Base-by-base conservation (phyloP, 2,113 vertebrate genomes). In the Physeter macrocephalus region DNA sequence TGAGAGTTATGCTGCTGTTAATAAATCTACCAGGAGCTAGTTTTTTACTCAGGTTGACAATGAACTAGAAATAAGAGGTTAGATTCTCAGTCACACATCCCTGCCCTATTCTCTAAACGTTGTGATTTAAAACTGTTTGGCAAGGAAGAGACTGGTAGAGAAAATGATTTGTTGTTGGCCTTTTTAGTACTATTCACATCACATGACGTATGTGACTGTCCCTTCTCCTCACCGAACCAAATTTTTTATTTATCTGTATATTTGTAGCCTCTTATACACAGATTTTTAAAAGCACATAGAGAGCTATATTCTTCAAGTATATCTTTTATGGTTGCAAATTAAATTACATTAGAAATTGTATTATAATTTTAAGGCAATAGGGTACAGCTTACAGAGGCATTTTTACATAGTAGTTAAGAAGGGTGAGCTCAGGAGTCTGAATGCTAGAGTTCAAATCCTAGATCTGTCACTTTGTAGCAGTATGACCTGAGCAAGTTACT, bases 121-220 rank as follows among this genome's bases (percentile, higher is more conserved):
- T 93, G 31, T 95, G 85, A 93, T 94, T 96, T 95, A 92, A 86
- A 89, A 18, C 69, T 95, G 69, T 91, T 93, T 96, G 85, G 59
- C 85, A 94, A 86, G 59, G 86, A 88, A 86, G 85, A 90, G 61
- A 87, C n/a, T 90, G 54, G 21, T 61, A 74, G 59, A 84, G 62
- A 86, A 93, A 88, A 81, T 66, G 36, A 86, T 82, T 89, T 86
- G 77, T 15, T 94, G 49, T 83, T 67, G 15, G 59, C 27, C 36
- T 92, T 95, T 96, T 78, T 83, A 93, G 66, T 61, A 61, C 66
- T 75, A 10, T 54, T 95, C 41, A 62, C 9, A 92, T 86, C 61
- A 29, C 9, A 93, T 74, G 81, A 86, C 66, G 6, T 66, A 86
- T 85, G 2, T 59, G 72, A n/a, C 29, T 59, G 46, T 54, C n/a